These are phyloP conservation scores for Oryctes rhinoceros DNA, from an alignment of 1,140 invertebrate genomes.

Conservation along the genomic window DNA sequence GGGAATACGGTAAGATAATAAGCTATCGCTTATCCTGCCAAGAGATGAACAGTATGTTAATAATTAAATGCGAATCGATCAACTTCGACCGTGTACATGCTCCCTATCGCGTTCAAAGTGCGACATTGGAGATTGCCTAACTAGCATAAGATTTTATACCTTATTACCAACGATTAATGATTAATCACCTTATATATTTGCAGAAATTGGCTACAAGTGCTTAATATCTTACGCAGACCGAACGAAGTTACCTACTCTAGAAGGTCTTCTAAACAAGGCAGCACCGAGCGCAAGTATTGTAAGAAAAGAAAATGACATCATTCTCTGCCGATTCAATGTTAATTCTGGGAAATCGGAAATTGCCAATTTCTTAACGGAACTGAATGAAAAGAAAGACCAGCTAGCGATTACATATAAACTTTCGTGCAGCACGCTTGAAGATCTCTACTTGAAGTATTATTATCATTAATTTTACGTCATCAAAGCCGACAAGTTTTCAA, in stretches of 20 bases:
- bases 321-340: neutral
- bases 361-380: neutral
- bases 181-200: neutral
- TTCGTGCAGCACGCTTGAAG: neutral
- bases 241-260: neutral
- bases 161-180: neutral
- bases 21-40: neutral
- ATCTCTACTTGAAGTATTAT: neutral
- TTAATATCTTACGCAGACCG: neutral
- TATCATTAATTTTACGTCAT: too few species aligned
- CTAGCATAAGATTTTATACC: neutral
- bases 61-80: too few species aligned
- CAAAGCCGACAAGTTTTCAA: neutral
- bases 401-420: neutral
- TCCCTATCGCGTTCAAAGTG: too few species aligned
- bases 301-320: neutral
- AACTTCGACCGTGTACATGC: too few species aligned
- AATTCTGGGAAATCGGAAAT: neutral
- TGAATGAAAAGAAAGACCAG: neutral
- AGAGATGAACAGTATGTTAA: too few species aligned
- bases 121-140: too few species aligned
- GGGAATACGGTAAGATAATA: constrained; percentile 59
- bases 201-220: constrained; percentile 1
- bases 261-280: neutral
- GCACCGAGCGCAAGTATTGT: neutral